These are phyloP conservation scores for Yoshiicerus persimilis DNA, from an alignment of 1,140 invertebrate species.

Conservation along the genomic window DNA sequence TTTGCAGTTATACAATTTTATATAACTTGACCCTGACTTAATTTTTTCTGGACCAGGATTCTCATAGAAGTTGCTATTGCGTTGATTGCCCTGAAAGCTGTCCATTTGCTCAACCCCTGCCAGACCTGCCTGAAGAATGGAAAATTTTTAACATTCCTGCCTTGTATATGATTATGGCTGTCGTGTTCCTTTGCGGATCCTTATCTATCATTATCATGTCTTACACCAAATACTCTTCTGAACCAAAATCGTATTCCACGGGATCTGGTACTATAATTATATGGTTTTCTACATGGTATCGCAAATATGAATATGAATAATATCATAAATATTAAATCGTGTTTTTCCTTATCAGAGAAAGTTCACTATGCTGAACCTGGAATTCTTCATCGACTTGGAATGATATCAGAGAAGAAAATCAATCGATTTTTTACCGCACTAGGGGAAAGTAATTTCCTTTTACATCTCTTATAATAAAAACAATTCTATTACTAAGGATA, in stretches of 20 bases:
- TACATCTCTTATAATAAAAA: too few species aligned
- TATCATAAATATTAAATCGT: background rate
- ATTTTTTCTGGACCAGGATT: too few species aligned
- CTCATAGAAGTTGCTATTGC: slow-evolving; percentile 7
- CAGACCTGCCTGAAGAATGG: slow-evolving; percentile 60
- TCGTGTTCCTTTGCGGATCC: slow-evolving; percentile 34
- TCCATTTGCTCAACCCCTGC: slow-evolving; percentile 67
- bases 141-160: slow-evolving; percentile 71
- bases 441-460: slow-evolving; percentile 64
- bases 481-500: background rate
- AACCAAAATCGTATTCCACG: slow-evolving; percentile 6
- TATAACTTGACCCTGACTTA: too few species aligned
- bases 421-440: slow-evolving; percentile 76
- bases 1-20: too few species aligned
- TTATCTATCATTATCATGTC: slow-evolving; percentile 30
- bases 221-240: background rate
- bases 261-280: background rate
- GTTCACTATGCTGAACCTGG: background rate
- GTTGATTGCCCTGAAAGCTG: slow-evolving; percentile 79
- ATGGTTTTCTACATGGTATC: too few species aligned
- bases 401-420: slow-evolving; percentile 72
- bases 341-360: background rate
- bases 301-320: too few species aligned
- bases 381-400: slow-evolving; percentile 73
- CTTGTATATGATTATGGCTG: slow-evolving; percentile 71